These are phyloP conservation scores for Neopipo cinnamomea DNA, from an alignment of 2,113 vertebrate genomes.

Conservation along the genomic window DNA sequence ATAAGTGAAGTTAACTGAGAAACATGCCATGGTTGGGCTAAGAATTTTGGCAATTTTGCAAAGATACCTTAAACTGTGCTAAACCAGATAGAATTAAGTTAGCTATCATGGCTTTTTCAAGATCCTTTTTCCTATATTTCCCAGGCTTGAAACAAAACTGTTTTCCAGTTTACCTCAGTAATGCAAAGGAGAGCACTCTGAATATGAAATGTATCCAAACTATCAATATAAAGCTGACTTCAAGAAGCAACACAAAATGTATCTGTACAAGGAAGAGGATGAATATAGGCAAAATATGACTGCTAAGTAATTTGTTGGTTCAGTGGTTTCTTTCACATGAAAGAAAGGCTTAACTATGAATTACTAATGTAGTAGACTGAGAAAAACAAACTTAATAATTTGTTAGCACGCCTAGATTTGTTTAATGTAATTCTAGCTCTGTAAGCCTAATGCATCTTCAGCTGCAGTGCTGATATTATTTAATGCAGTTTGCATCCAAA, in stretches of 20 bases:
- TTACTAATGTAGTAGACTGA: constrained; percentile 63
- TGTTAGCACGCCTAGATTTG: constrained; percentile 41
- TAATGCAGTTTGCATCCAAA: constrained; percentile 38
- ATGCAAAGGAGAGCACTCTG: not conserved
- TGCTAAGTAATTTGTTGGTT: constrained; percentile 57
- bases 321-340: constrained; percentile 28
- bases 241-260: not conserved
- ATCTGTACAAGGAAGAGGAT: not conserved
- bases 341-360: constrained; percentile 63
- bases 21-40: not conserved
- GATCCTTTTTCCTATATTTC: not conserved
- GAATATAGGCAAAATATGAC: not conserved
- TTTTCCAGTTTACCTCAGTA: not conserved
- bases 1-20: not conserved
- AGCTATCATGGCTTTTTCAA: not conserved
- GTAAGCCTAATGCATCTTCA: not conserved
- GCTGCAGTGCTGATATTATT: not conserved
- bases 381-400: constrained; percentile 11
- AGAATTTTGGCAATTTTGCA: not conserved
- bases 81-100: not conserved
- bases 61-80: not conserved
- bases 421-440: constrained; percentile 40
- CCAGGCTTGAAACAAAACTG: not conserved
- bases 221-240: not conserved
- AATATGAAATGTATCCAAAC: not conserved